phyloP scores from a whole-genome alignment of 2,888 invertebrate species.

The Oxystoma pomonae region DNA sequence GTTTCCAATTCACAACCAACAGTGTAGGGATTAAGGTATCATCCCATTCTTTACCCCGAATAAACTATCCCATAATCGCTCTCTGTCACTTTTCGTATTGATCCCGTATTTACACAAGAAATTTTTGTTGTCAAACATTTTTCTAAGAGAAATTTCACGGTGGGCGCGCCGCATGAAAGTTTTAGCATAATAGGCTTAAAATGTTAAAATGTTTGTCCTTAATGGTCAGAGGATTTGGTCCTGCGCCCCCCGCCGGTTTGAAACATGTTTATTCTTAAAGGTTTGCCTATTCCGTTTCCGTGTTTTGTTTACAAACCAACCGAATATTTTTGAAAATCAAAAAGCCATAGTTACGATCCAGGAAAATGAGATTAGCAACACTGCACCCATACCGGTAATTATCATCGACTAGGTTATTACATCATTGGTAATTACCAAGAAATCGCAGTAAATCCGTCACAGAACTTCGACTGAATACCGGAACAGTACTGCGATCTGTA shows the following conservation, averaged over 20 bases:
- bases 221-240: neutral
- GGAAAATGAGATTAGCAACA: no score
- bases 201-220: neutral
- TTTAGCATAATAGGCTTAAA: neutral
- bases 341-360: no score
- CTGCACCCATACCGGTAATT: no score
- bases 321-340: no score
- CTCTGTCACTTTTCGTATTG: neutral
- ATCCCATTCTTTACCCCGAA: neutral
- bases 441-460: no score
- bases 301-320: no score
- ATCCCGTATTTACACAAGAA: slow-evolving; percentile 42
- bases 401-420: no score
- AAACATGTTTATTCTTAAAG: neutral
- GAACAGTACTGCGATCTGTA: no score
- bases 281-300: no score
- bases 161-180: slow-evolving; percentile 37
- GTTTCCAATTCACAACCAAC: no score
- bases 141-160: slow-evolving; percentile 46
- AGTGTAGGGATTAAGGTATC: neutral
- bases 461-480: no score
- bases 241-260: neutral
- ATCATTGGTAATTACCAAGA: no score
- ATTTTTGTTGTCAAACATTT: slow-evolving; percentile 49
- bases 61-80: neutral